These are phyloP conservation scores for Celastrina argiolus DNA, from an alignment of 2,888 invertebrate species.

Conservation along the genomic window DNA sequence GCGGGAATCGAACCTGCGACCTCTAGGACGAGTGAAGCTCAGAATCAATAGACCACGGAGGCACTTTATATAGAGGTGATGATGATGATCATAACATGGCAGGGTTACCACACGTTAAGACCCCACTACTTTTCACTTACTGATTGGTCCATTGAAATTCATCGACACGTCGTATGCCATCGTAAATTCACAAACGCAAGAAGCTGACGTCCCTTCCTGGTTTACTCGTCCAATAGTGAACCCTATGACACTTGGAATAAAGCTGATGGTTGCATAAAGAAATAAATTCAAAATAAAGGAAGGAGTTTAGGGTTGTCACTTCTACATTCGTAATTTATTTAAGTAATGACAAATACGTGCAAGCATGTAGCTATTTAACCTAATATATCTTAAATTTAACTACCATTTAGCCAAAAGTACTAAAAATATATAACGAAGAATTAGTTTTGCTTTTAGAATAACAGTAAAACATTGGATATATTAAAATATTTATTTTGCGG, in stretches of 20 bases:
- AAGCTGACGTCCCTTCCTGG: constrained; percentile 27
- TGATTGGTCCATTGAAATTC: constrained; percentile 41
- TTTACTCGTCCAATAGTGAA: neutral
- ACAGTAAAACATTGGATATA: too few species aligned
- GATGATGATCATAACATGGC: neutral
- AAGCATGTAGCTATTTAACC: too few species aligned
- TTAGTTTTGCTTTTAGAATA: too few species aligned
- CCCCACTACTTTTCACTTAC: constrained; percentile 24
- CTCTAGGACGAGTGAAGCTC: too few species aligned
- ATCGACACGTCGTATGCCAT: constrained; percentile 40
- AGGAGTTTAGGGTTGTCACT: neutral
- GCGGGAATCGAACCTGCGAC: too few species aligned
- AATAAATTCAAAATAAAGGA: neutral
- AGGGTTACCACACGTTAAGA: constrained; percentile 5
- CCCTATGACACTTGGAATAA: neutral
- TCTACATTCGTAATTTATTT: neutral
- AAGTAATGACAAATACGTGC: too few species aligned
- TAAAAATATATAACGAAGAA: too few species aligned
- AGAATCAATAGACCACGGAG: too few species aligned
- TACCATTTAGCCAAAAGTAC: too few species aligned
- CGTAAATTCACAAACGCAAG: constrained; percentile 37
- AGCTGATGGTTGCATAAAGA: neutral
- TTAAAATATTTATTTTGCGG: too few species aligned
- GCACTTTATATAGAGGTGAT: too few species aligned
- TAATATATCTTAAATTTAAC: too few species aligned